These are phyloP conservation scores for Nothoprocta pentlandii DNA, from an alignment of 2,113 vertebrate species.

Conservation along the genomic window DNA sequence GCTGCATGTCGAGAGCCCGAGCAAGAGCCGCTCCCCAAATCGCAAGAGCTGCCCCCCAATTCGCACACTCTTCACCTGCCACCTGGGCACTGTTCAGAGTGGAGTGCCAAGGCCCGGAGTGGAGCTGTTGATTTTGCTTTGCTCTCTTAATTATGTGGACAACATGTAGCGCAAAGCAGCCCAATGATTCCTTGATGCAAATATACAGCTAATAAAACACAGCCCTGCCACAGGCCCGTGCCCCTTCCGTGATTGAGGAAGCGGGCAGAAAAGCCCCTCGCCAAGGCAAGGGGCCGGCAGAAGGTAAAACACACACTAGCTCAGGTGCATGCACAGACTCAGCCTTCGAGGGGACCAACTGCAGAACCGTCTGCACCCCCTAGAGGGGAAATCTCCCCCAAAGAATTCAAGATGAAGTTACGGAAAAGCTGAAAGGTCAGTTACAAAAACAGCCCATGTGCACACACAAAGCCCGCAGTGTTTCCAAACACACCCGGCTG, in stretches of 20 bases:
- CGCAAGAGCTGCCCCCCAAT: background rate
- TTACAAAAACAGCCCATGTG: background rate
- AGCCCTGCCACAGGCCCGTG: background rate
- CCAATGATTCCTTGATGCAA: background rate
- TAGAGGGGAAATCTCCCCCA: background rate
- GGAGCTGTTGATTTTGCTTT: background rate
- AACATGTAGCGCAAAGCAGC: background rate
- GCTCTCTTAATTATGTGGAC: background rate
- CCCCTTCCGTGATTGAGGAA: background rate
- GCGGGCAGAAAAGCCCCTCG: background rate
- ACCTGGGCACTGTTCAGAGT: background rate
- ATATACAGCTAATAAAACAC: background rate
- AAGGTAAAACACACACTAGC: rapidly evolving
- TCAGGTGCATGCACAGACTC: too few relatives aligned
- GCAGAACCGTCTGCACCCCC: background rate
- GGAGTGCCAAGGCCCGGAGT: background rate
- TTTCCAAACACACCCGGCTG: background rate
- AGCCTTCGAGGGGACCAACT: too few relatives aligned
- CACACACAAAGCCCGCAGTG: background rate
- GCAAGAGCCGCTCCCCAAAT: background rate
- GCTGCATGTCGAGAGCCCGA: background rate
- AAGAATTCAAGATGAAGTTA: too few relatives aligned
- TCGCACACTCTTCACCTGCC: background rate
- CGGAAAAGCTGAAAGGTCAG: background rate
- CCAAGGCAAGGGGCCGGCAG: rapidly evolving